Evolutionary conservation across 1,140 invertebrate genomes (phyloP), one percentile per base, ranked within the genome.

Genomic region (Lordiphosa clarofinis): DNA sequence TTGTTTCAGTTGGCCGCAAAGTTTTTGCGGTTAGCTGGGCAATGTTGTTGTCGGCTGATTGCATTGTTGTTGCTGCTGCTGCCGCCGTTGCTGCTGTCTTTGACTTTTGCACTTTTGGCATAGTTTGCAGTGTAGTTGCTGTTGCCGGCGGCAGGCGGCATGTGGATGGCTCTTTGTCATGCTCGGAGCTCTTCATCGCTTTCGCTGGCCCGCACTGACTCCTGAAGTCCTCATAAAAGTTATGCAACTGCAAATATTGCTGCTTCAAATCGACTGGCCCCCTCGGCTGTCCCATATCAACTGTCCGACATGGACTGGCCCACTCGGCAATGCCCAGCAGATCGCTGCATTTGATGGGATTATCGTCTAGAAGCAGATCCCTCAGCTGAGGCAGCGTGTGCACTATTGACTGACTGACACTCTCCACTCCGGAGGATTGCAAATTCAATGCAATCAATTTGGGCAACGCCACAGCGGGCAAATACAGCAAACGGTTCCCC

Each of bases 291-390:
- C 66, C 61, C 53, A 74, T 19, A 28, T 86, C 81, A 1, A 57
- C 50, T 12, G 60, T 56, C 6, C 84, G 71, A 49, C 87, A 89
- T 0, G 87, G 82, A 61, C 79, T 88, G 2, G 87, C 87, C 87
- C 87, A 89, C 46, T 89, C 87, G 58, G 87, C 88, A 42, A 89
- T 87, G 44, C 58, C 71, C 43, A 89, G 50, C 40, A 89, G 48
- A 62, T 89, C 88, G 19, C 79, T 74, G 64, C 88, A 89, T 19
- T 75, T 75, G 21, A 89, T 74, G n/a, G 88, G 88, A 65, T 89
- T 89, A 37, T 86, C 82, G 50, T 89, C 87, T 28, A 89, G 61
- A n/a, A 88, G 46, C 36, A 89, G 58, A 61, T 89, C 88, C 19
- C 81, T 60, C 11, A 89, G 47, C 43, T 81, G 70, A 2, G 88